Percentiles rank a stretch among this genome's conserved stretches.
Conservation (phyloP, 2,888 invertebrate genomes). For the Agrotis segetum region DNA sequence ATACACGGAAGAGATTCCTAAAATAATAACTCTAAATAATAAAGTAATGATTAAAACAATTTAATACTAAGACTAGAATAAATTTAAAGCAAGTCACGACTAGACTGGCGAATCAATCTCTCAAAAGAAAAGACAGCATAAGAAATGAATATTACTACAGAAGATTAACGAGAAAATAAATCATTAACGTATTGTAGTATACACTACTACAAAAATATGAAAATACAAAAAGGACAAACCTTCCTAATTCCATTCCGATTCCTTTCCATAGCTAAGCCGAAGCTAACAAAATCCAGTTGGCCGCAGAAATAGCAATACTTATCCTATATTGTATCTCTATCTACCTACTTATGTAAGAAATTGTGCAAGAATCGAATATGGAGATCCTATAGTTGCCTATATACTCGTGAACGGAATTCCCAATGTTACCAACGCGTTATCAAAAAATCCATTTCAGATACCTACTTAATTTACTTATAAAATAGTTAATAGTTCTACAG, state of each 20-base stretch:
- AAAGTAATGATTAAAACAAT: constrained; percentile 35
- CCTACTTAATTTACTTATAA: constrained; percentile 81
- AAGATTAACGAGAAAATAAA: constrained; percentile 10
- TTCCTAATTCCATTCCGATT: constrained; percentile 31
- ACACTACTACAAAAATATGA: constrained; percentile 46
- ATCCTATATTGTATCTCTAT: constrained; percentile 81
- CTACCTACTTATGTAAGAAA: constrained; percentile 87
- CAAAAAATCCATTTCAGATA: constrained; percentile 79
- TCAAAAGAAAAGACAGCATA: neutral
- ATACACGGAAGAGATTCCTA: constrained; percentile 40
- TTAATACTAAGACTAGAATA: constrained; percentile 27
- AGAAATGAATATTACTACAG: neutral
- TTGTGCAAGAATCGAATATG: constrained; percentile 84
- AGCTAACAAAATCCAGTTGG: constrained; percentile 65
- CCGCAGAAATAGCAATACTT: constrained; percentile 72
- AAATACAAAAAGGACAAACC: constrained; percentile 52
- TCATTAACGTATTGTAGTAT: constrained; percentile 21
- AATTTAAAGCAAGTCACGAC: constrained; percentile 24
- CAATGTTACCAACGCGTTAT: constrained; percentile 68
- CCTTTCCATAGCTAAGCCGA: constrained; percentile 28
- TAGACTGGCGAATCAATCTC: constrained; percentile 10
- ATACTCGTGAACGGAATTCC: constrained; percentile 62
- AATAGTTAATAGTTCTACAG: constrained; percentile 77
- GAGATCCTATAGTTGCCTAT: constrained; percentile 59
- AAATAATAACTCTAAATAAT: constrained; percentile 38